These are phyloP conservation scores for Rotaria macrura DNA, from an alignment of 2,888 invertebrate species.

Conservation along the genomic window DNA sequence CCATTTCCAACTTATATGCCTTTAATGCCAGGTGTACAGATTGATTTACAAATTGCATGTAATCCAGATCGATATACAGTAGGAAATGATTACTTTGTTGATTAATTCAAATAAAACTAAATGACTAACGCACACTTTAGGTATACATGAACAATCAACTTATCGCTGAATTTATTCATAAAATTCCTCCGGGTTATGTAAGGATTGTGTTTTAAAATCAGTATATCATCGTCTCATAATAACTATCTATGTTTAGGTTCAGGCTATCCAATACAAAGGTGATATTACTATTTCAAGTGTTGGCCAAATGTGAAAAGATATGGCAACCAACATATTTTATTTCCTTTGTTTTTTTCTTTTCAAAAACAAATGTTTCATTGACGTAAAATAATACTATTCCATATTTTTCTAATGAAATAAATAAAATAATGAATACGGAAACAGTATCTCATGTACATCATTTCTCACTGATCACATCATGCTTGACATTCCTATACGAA, in stretches of 20 bases:
- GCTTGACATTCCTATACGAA: no score
- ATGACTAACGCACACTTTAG: neutral
- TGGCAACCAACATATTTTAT: no score
- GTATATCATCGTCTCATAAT: no score
- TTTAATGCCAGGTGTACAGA: neutral
- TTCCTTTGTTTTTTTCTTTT: no score
- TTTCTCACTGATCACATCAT: no score
- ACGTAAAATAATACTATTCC: no score
- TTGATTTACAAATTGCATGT: neutral
- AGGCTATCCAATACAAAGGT: neutral
- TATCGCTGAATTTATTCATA: neutral
- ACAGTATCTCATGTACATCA: no score
- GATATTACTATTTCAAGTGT: neutral
- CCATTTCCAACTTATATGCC: neutral
- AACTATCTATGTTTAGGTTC: neutral
- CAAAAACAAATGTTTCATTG: no score
- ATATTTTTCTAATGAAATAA: no score
- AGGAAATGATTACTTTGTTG: neutral
- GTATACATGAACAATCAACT: neutral
- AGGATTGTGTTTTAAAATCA: neutral
- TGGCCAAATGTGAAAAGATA: neutral
- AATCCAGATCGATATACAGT: neutral
- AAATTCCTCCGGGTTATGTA: neutral
- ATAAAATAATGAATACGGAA: no score
- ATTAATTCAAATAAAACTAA: no score